Evolutionary conservation across 1,140 invertebrate species (phyloP).

Genomic region (Tetragonula clypearis): DNA sequence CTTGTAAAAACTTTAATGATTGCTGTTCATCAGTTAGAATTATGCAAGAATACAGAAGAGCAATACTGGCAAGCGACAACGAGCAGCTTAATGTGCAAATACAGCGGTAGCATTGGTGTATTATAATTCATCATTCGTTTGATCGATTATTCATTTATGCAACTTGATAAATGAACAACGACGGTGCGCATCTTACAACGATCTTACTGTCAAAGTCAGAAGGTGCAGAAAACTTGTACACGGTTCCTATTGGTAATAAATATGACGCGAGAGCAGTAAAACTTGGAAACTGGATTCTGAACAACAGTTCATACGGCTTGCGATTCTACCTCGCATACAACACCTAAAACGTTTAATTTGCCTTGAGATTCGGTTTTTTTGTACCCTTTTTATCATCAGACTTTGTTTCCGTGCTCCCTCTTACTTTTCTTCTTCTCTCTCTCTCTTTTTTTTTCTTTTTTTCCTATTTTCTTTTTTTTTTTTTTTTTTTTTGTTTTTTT

Average conservation of each 20-base stretch:
- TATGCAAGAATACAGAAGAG: slow-evolving; percentile 77
- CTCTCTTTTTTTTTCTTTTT: background rate
- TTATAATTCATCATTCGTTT: slow-evolving; percentile 57
- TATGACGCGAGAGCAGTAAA: slow-evolving; percentile 56
- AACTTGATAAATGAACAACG: slow-evolving; percentile 54
- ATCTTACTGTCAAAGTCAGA: slow-evolving; percentile 62
- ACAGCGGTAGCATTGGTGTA: slow-evolving; percentile 76
- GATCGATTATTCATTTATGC: slow-evolving; percentile 59
- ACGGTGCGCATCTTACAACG: slow-evolving; percentile 61
- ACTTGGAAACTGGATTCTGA: slow-evolving; percentile 55
- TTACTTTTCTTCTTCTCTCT: background rate
- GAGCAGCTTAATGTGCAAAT: slow-evolving; percentile 77
- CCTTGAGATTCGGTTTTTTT: slow-evolving; percentile 36
- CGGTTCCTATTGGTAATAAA: slow-evolving; percentile 57
- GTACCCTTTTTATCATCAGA: slow-evolving; percentile 52
- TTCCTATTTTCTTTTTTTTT: background rate
- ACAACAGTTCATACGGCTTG: slow-evolving; percentile 12
- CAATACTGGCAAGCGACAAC: slow-evolving; percentile 79
- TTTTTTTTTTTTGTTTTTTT: background rate
- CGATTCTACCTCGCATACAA: background rate
- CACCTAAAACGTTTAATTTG: slow-evolving; percentile 8
- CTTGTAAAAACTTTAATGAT: slow-evolving; percentile 80
- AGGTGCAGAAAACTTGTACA: slow-evolving; percentile 59
- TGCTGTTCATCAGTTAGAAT: slow-evolving; percentile 75
- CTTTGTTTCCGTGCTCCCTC: slow-evolving; percentile 60